These are phyloP conservation scores for Erpornis zantholeuca DNA, from an alignment of 2,113 vertebrate species.

Conservation along the genomic window DNA sequence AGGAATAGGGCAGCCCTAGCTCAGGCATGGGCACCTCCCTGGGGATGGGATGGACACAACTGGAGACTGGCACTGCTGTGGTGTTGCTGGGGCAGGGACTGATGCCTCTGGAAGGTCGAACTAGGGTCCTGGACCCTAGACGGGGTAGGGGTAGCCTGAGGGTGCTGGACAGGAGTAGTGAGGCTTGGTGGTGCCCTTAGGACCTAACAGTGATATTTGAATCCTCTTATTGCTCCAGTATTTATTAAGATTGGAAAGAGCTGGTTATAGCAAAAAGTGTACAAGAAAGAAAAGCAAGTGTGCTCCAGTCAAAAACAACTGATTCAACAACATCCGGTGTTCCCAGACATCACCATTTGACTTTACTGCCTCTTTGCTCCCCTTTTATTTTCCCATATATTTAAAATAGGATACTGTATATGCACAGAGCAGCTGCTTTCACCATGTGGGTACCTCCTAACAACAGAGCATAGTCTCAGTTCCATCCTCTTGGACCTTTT, in stretches of 20 bases:
- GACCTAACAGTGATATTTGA: background rate
- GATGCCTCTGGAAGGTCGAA: background rate
- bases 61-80: background rate
- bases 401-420: background rate
- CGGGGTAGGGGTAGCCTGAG: rapidly evolving
- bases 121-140: background rate
- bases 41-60: background rate
- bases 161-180: background rate
- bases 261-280: background rate
- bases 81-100: background rate
- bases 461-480: background rate
- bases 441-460: background rate
- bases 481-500: background rate
- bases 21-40: background rate
- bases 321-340: background rate
- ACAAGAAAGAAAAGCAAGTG: background rate
- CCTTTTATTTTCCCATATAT: background rate
- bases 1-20: background rate
- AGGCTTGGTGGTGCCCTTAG: background rate
- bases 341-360: background rate
- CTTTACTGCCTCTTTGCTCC: background rate
- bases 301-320: background rate
- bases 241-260: background rate
- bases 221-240: background rate
- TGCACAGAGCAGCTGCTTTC: background rate